A percentile compares a stretch with the other conserved stretches of the same genome.
phyloP scores from a whole-genome alignment of 2,888 invertebrate genomes.

The Cyclophora albipunctata region DNA sequence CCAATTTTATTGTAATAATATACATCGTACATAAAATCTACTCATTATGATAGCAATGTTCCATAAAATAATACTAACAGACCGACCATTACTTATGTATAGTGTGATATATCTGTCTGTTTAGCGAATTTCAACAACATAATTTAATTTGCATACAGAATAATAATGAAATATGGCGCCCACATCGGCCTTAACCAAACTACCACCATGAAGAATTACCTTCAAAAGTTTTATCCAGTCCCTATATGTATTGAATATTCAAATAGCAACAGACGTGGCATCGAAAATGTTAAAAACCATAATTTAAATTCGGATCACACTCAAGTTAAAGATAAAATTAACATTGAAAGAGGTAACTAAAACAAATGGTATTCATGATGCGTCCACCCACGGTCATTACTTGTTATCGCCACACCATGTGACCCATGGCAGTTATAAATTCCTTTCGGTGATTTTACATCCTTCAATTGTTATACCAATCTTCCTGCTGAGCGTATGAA shows the following conservation, averaged over 20 bases:
- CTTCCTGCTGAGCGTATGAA: slow-evolving; percentile 42
- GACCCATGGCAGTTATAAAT: slow-evolving; percentile 41
- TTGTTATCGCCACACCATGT: slow-evolving; percentile 23
- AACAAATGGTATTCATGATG: slow-evolving; percentile 53
- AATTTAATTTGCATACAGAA: too few species aligned
- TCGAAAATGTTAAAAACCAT: slow-evolving; percentile 1
- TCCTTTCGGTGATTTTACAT: slow-evolving; percentile 46
- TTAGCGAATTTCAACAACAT: too few species aligned
- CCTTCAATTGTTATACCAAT: slow-evolving; percentile 58
- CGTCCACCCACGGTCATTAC: slow-evolving; percentile 55
- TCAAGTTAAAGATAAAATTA: slow-evolving; percentile 32
- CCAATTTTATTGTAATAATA: too few species aligned
- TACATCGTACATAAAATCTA: too few species aligned
- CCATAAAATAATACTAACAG: too few species aligned
- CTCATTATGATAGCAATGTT: too few species aligned
- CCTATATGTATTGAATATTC: slow-evolving; percentile 3
- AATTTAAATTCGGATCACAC: slow-evolving; percentile 34
- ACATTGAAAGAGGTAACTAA: slow-evolving; percentile 46
- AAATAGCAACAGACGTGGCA: slow-evolving; percentile 4
- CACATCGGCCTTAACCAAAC: too few species aligned
- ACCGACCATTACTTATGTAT: too few species aligned
- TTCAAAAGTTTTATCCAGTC: too few species aligned
- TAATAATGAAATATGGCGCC: too few species aligned
- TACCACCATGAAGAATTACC: too few species aligned
- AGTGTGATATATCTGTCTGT: too few species aligned